A percentile compares a stretch with the other conserved stretches of the same genome.
Conservation (phyloP, 2,113 vertebrate species). For the Paradoxurus hermaphroditus region DNA sequence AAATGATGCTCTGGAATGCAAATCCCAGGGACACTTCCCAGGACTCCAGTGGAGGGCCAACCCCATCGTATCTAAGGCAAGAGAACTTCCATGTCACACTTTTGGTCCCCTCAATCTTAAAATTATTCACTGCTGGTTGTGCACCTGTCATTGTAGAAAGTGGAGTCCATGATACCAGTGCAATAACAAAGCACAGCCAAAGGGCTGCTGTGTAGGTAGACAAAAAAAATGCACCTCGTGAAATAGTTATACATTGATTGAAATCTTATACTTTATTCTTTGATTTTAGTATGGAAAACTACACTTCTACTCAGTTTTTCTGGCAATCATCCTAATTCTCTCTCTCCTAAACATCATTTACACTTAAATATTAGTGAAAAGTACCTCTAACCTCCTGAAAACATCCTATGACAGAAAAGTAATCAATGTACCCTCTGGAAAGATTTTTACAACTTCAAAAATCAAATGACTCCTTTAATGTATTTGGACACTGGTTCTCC, state of each 20-base stretch:
- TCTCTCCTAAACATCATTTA: neutral
- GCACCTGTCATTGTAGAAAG: neutral
- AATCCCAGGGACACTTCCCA: neutral
- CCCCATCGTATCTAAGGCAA: neutral
- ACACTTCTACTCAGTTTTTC: neutral
- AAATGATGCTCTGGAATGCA: neutral
- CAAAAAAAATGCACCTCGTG: neutral
- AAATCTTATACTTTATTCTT: neutral
- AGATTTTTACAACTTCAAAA: neutral
- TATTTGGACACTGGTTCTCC: neutral
- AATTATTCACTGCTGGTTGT: neutral
- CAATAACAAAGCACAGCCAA: neutral
- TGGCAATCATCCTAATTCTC: neutral
- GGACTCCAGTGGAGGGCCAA: neutral
- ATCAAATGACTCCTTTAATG: neutral
- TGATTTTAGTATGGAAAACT: neutral
- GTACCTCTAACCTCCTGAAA: neutral
- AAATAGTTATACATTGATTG: neutral
- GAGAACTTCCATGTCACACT: neutral
- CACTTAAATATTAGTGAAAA: neutral
- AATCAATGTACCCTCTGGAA: neutral
- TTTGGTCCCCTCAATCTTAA: neutral
- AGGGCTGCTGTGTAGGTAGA: neutral
- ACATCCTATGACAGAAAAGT: neutral
- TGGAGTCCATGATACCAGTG: neutral